phyloP scores from a whole-genome alignment of 2,888 invertebrate species.

The Stramonita haemastoma region DNA sequence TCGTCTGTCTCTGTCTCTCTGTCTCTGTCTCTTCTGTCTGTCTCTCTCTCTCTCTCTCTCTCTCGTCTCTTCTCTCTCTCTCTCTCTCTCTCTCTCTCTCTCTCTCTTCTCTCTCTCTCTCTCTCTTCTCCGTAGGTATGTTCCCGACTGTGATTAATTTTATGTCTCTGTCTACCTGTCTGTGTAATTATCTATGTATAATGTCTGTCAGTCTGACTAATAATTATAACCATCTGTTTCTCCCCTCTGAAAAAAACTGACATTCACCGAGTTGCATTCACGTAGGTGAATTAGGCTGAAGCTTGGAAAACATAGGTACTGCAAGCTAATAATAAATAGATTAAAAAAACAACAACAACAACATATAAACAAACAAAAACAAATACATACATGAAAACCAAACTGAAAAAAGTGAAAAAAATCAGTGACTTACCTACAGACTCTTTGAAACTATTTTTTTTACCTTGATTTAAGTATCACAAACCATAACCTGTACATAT shows the following conservation, averaged over 20 bases:
- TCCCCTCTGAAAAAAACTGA: too few species aligned
- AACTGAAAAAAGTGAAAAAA: too few species aligned
- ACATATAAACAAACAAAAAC: not conserved
- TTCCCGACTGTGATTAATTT: not conserved
- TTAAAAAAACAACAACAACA: not conserved
- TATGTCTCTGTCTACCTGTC: not conserved
- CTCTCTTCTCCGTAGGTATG: not conserved
- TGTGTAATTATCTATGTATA: not conserved
- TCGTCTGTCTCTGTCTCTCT: not conserved
- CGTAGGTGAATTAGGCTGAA: too few species aligned
- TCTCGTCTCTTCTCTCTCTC: not conserved
- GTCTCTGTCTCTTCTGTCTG: not conserved
- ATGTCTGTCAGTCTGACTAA: too few species aligned
- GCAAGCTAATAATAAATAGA: not conserved
- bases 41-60: not conserved
- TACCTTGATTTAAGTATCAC: too few species aligned
- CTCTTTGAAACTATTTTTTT: too few species aligned
- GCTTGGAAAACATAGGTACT: not conserved
- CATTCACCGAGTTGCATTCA: too few species aligned
- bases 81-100: not conserved
- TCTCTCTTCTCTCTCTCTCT: slow-evolving; percentile 1
- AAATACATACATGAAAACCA: not conserved
- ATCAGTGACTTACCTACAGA: too few species aligned
- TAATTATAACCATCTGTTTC: too few species aligned
- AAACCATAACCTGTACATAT: too few species aligned